phyloP scores from a whole-genome alignment of 2,888 invertebrate genomes.

The Anoplius nigerrimus region DNA sequence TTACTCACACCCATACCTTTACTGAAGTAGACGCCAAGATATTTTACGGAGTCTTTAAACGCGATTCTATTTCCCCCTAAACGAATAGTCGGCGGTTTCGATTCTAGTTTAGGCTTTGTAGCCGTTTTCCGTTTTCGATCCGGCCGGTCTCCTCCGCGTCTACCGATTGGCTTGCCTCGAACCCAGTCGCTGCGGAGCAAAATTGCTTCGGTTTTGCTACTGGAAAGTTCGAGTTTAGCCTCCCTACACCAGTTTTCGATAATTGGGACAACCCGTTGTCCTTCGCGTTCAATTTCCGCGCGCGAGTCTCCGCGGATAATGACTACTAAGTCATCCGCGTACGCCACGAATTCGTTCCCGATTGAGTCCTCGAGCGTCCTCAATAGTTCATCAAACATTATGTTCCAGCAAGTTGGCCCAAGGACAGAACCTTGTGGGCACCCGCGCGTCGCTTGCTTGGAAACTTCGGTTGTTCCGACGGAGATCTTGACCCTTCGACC shows the following conservation, averaged over 20 bases:
- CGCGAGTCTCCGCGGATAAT: slow-evolving; percentile 20
- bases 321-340: slow-evolving; percentile 40
- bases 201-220: background rate
- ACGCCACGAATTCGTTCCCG: slow-evolving; percentile 16
- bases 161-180: background rate
- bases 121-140: background rate
- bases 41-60: no score
- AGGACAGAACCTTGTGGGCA: slow-evolving; percentile 43
- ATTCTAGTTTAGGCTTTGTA: background rate
- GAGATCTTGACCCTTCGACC: slow-evolving; percentile 13
- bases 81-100: background rate
- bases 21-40: no score
- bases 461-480: slow-evolving; percentile 10
- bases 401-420: slow-evolving; percentile 28
- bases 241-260: slow-evolving; percentile 12
- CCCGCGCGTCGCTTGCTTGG: slow-evolving; percentile 21
- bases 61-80: no score
- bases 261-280: slow-evolving; percentile 2
- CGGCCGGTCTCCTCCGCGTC: background rate
- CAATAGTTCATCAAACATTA: slow-evolving; percentile 22
- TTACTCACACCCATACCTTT: background rate
- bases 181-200: background rate
- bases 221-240: background rate
- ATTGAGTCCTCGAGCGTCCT: background rate
- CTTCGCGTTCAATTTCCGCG: slow-evolving; percentile 1